Conservation (phyloP, 2,888 invertebrate genomes). For the Cheilosia impressa region DNA sequence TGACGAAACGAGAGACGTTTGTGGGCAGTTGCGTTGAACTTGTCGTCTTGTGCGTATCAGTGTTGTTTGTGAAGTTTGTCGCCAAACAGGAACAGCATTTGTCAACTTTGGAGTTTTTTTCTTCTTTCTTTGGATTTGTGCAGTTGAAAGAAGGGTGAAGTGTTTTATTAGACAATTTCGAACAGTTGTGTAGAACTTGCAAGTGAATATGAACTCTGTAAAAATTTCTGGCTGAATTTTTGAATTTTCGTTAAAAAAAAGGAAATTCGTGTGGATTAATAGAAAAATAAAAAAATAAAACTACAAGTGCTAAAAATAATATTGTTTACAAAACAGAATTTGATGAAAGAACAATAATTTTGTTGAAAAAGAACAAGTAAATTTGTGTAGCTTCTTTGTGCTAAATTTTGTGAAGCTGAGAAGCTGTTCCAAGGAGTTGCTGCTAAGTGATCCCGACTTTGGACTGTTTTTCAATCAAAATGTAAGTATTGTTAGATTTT, state of each 20-base stretch:
- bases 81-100: slow-evolving; percentile 39
- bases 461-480: slow-evolving; percentile 1
- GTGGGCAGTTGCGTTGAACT: slow-evolving; percentile 83
- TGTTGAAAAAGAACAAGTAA: neutral
- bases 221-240: neutral
- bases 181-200: too few species aligned
- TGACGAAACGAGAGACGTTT: slow-evolving; percentile 77
- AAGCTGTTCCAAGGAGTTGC: neutral
- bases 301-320: neutral
- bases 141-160: neutral
- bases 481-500: slow-evolving; percentile 5
- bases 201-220: neutral
- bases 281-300: slow-evolving; percentile 2
- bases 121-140: neutral
- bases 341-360: too few species aligned
- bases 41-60: slow-evolving; percentile 82
- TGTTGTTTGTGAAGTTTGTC: slow-evolving; percentile 51
- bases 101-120: slow-evolving; percentile 47
- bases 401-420: neutral
- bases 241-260: neutral
- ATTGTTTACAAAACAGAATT: neutral
- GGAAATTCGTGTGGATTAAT: neutral
- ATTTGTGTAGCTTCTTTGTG: neutral
- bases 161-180: too few species aligned
- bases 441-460: neutral